These are phyloP conservation scores for Danio choprae DNA, from an alignment of 2,797 vertebrate genomes.

Conservation along the genomic window DNA sequence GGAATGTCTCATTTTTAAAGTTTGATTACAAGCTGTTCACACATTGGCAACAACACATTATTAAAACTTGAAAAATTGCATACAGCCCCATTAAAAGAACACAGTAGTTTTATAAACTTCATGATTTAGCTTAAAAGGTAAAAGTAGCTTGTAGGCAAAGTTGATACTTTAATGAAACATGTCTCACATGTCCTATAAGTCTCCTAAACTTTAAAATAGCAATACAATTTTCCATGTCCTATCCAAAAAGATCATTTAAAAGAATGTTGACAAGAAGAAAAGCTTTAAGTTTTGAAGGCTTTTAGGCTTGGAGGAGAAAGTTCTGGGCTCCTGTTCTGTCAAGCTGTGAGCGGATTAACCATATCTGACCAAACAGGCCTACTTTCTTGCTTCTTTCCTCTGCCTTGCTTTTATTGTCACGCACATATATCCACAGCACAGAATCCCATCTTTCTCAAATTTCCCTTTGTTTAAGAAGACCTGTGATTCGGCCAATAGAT, in stretches of 20 bases:
- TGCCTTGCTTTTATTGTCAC: slow-evolving; percentile 5
- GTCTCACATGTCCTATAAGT: slow-evolving; percentile 19
- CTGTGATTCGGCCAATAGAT: slow-evolving; percentile 3
- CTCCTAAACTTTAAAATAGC: not conserved
- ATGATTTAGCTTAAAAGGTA: too few relatives aligned
- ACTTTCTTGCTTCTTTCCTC: slow-evolving; percentile 14
- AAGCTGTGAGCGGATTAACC: slow-evolving; percentile 37
- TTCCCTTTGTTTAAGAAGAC: not conserved
- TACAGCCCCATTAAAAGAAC: too few relatives aligned
- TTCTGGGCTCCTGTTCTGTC: slow-evolving; percentile 38
- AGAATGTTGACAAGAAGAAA: slow-evolving; percentile 31
- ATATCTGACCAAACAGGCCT: slow-evolving; percentile 39
- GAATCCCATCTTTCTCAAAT: slow-evolving; percentile 3
- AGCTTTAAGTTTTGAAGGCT: slow-evolving; percentile 22
- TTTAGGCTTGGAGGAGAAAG: slow-evolving; percentile 25
- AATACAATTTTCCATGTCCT: not conserved
- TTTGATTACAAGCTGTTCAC: too few relatives aligned
- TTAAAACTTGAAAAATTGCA: too few relatives aligned
- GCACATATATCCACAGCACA: not conserved
- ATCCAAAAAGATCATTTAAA: slow-evolving; percentile 29
- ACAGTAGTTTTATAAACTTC: too few relatives aligned
- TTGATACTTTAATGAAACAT: not conserved
- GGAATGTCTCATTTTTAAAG: too few relatives aligned
- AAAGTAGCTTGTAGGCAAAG: not conserved
- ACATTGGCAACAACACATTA: too few relatives aligned